Evolutionary conservation across 2,113 vertebrate species (phyloP).

Genomic region (Corapipo altera): DNA sequence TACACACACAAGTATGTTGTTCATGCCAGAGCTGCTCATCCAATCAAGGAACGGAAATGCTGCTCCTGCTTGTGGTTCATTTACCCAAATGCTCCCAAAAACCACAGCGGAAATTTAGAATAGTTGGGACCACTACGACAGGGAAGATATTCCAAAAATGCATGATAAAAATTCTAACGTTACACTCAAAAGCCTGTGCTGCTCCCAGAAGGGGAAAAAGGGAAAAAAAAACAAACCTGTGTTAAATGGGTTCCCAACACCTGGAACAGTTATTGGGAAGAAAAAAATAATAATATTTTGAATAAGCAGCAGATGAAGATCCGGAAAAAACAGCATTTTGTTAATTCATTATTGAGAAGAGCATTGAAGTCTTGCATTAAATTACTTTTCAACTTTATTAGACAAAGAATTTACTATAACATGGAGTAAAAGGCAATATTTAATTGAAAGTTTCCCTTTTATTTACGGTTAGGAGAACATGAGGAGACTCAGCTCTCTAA

Average conservation of each 20-base stretch:
- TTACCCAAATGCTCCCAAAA: constrained; percentile 17
- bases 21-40: constrained; percentile 55
- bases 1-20: constrained; percentile 37
- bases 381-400: not conserved
- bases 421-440: not conserved
- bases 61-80: constrained; percentile 52
- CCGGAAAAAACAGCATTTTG: not conserved
- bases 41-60: constrained; percentile 62
- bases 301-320: not conserved
- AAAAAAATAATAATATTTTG: not conserved
- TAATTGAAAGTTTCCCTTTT: not conserved
- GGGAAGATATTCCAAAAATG: constrained; percentile 48
- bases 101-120: constrained; percentile 45
- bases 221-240: not conserved
- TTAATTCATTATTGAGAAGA: not conserved
- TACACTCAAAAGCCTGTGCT: not conserved
- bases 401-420: not conserved
- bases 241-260: not conserved
- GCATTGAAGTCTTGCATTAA: not conserved
- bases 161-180: not conserved
- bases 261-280: not conserved
- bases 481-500: not conserved
- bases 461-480: not conserved
- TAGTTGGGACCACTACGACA: not conserved
- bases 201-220: not conserved